These are phyloP conservation scores for Cuculus canorus DNA, from an alignment of 2,797 vertebrate species.

Conservation along the genomic window DNA sequence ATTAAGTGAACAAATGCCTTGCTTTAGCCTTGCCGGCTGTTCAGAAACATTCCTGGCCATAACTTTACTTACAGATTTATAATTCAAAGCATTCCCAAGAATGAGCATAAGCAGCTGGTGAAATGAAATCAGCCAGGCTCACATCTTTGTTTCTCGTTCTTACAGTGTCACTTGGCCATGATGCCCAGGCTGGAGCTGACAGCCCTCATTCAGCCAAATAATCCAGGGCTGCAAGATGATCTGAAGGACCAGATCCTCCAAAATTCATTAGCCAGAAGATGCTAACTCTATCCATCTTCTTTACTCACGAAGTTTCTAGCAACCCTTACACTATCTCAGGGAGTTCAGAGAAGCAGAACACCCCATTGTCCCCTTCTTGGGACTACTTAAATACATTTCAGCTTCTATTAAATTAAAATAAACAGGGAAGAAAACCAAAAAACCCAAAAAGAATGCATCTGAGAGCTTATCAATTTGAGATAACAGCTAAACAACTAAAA, in stretches of 20 bases:
- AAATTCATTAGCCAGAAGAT: not conserved
- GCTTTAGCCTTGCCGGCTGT: not conserved
- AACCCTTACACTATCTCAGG: not conserved
- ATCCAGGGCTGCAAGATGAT: not conserved
- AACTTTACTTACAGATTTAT: not conserved
- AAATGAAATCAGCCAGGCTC: not conserved
- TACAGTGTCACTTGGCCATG: not conserved
- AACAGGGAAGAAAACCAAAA: not conserved
- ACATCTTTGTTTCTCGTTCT: not conserved
- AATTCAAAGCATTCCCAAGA: not conserved
- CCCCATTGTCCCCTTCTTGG: not conserved
- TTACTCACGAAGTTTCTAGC: not conserved
- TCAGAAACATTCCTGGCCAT: not conserved
- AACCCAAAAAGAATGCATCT: not conserved
- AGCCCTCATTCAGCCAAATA: not conserved
- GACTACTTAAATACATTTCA: not conserved
- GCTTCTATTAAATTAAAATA: not conserved
- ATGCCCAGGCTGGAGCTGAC: not conserved
- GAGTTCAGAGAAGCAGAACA: not conserved
- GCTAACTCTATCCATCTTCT: not conserved
- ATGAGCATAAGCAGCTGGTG: not conserved
- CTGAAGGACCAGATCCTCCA: not conserved
- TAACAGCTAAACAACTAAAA: conserved; percentile 22
- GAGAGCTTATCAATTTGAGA: not conserved
- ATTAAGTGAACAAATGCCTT: not conserved